Conservation (phyloP, 1,140 invertebrate species). For the Brachionus manjavacas region DNA sequence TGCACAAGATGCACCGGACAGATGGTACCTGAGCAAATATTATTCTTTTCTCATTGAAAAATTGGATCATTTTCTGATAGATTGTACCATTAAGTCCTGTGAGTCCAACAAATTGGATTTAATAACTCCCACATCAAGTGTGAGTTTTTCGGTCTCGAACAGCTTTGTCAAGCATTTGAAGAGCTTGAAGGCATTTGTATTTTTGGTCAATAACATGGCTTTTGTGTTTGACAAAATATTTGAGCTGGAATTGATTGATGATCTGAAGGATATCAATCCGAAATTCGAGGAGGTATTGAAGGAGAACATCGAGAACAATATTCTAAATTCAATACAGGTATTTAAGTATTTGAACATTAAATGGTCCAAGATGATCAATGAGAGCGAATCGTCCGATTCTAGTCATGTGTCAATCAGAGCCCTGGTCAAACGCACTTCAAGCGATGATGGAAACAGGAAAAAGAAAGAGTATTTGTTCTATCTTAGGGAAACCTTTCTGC, state of each 20-base stretch:
- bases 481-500: background rate
- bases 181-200: background rate
- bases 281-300: slow-evolving; percentile 7
- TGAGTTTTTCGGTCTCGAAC: background rate
- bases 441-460: background rate
- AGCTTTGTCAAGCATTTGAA: slow-evolving; percentile 13
- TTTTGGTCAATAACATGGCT: slow-evolving; percentile 8
- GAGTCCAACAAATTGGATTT: background rate
- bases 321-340: background rate
- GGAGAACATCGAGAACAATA: background rate
- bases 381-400: background rate
- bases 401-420: background rate
- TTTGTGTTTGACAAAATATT: background rate
- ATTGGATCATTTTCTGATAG: slow-evolving; percentile 16
- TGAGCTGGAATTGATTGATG: background rate
- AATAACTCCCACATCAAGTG: background rate
- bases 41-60: slow-evolving; percentile 17
- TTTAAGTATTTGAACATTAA: slow-evolving; percentile 7
- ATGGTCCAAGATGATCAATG: background rate
- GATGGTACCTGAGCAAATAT: slow-evolving; percentile 12
- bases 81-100: background rate
- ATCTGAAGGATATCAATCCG: background rate
- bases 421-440: background rate
- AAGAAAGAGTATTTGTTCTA: background rate
- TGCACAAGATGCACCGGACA: background rate